Conservation (phyloP, 2,113 vertebrate genomes). For the Rhinoderma darwinii region DNA sequence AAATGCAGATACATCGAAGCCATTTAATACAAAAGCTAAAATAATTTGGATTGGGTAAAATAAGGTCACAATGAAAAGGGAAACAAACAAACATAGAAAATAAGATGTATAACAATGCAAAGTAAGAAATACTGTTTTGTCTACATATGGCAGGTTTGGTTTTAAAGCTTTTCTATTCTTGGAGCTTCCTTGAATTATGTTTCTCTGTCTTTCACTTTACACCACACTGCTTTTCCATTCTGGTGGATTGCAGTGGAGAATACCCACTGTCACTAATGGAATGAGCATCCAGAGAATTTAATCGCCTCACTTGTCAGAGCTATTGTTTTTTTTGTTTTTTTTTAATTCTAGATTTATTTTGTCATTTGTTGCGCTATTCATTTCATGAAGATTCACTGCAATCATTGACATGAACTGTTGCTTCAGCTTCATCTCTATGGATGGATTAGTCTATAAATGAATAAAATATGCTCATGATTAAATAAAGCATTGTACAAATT, state of each 20-base stretch:
- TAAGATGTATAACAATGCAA: background rate
- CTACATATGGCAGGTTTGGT: background rate
- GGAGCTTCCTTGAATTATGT: slow-evolving; percentile 8
- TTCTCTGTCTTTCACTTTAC: slow-evolving; percentile 35
- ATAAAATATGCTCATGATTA: slow-evolving; percentile 3
- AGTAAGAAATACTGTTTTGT: background rate
- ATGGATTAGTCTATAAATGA: slow-evolving; percentile 5
- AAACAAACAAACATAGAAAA: background rate
- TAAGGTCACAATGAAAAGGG: slow-evolving; percentile 24
- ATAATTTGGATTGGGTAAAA: slow-evolving; percentile 24
- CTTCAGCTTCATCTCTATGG: background rate
- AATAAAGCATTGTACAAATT: background rate
- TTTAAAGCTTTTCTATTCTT: slow-evolving; percentile 1
- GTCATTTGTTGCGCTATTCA: slow-evolving; percentile 12
- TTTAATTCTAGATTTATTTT: background rate
- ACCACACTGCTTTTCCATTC: slow-evolving; percentile 49
- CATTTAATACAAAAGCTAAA: slow-evolving; percentile 33
- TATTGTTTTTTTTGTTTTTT: slow-evolving; percentile 22
- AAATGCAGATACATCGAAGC: slow-evolving; percentile 1
- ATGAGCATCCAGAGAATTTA: slow-evolving; percentile 39
- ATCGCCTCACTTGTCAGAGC: slow-evolving; percentile 20
- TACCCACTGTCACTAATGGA: slow-evolving; percentile 50
- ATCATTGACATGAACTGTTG: slow-evolving; percentile 2
- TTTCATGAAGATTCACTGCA: slow-evolving; percentile 7
- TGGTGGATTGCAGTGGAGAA: slow-evolving; percentile 20